A percentile compares a stretch with the other conserved stretches of the same genome.
These are phyloP conservation scores for Incurvaria masculella DNA, from an alignment of 2,888 invertebrate genomes.

Conservation along the genomic window DNA sequence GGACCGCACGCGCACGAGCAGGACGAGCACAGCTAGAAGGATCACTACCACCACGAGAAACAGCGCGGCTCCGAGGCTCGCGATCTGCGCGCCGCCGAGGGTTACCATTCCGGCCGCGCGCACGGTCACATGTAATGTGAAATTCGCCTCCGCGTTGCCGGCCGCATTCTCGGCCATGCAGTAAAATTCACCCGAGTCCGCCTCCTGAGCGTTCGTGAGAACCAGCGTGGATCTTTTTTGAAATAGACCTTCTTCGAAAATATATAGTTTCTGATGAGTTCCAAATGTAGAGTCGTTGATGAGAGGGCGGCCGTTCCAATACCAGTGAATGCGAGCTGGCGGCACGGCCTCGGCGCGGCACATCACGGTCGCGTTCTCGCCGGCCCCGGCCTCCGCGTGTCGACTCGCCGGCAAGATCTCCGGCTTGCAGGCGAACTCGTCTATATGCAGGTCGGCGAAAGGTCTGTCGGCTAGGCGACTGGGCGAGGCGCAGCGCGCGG, in stretches of 20 bases:
- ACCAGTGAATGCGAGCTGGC: slow-evolving; percentile 79
- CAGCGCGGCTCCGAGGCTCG: slow-evolving; percentile 78
- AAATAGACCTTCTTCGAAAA: slow-evolving; percentile 72
- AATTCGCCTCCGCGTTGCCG: slow-evolving; percentile 85
- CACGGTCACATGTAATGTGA: slow-evolving; percentile 79
- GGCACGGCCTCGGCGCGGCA: slow-evolving; percentile 82
- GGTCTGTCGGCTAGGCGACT: slow-evolving; percentile 59
- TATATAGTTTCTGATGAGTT: slow-evolving; percentile 70
- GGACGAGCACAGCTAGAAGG: slow-evolving; percentile 65
- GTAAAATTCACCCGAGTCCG: slow-evolving; percentile 80
- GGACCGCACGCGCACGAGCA: slow-evolving; percentile 71
- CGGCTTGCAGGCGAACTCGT: slow-evolving; percentile 72
- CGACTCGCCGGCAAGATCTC: slow-evolving; percentile 67
- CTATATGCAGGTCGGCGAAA: slow-evolving; percentile 63
- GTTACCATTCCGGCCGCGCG: slow-evolving; percentile 77
- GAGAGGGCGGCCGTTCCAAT: slow-evolving; percentile 77
- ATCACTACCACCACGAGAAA: slow-evolving; percentile 75
- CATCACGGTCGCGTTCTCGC: slow-evolving; percentile 80
- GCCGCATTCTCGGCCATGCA: slow-evolving; percentile 90
- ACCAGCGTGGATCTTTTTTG: slow-evolving; percentile 75
- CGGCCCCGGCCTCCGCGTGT: slow-evolving; percentile 74
- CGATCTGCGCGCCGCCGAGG: slow-evolving; percentile 80
- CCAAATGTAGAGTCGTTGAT: slow-evolving; percentile 76
- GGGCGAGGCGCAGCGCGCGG: slow-evolving; percentile 48
- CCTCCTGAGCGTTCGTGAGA: slow-evolving; percentile 78